Conservation (phyloP, 1,140 invertebrate genomes). For the Nomia melanderi region DNA sequence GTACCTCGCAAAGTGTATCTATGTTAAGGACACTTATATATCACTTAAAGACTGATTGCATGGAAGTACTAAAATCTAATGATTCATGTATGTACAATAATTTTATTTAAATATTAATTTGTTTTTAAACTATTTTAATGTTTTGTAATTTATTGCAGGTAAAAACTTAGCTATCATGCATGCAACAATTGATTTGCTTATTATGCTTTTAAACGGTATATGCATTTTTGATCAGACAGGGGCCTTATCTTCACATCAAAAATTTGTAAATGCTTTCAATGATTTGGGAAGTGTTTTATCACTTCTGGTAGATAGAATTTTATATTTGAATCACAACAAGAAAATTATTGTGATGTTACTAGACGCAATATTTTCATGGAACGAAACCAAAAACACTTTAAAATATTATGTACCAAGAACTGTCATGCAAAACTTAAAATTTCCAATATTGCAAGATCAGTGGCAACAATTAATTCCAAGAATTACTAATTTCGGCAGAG, state of each 20-base stretch:
- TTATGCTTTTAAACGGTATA: conserved; percentile 61
- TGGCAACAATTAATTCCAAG: conserved; percentile 61
- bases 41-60: conserved; percentile 53
- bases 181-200: conserved; percentile 59
- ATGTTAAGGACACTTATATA: conserved; percentile 52
- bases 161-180: conserved; percentile 56
- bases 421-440: conserved; percentile 27
- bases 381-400: conserved; percentile 51
- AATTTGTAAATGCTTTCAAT: conserved; percentile 62
- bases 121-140: conserved; percentile 18
- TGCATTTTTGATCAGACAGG: conserved; percentile 62
- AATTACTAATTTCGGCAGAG: conserved; percentile 52
- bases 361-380: conserved; percentile 56
- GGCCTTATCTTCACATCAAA: conserved; percentile 51
- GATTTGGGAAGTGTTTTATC: conserved; percentile 62
- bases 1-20: conserved; percentile 40
- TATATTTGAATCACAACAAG: conserved; percentile 48
- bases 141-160: conserved; percentile 59
- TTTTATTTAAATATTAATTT: conserved; percentile 10
- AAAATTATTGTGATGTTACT: conserved; percentile 53
- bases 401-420: conserved; percentile 60
- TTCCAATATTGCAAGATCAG: conserved; percentile 54
- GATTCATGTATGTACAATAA: conserved; percentile 33
- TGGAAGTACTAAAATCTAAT: conserved; percentile 39
- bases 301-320: conserved; percentile 49